Conservation (phyloP, 2,797 vertebrate genomes). For the Taeniopygia guttata region DNA sequence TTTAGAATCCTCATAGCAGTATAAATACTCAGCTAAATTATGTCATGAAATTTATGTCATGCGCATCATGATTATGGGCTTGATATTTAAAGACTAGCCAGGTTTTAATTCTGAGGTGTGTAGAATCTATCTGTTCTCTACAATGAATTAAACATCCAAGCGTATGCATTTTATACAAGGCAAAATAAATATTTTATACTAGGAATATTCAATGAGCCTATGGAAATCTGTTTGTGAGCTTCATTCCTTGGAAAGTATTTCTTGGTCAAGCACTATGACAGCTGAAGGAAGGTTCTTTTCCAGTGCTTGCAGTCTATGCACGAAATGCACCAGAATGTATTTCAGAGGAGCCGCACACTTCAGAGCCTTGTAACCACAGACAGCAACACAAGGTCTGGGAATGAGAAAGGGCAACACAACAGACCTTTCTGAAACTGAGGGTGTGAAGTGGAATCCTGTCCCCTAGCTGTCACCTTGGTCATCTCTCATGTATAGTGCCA, state of each 20-base stretch:
- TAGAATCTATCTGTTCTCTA: not conserved
- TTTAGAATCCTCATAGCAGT: not conserved
- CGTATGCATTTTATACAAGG: not conserved
- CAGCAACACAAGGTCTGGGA: not conserved
- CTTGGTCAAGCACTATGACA: not conserved
- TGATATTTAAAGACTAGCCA: not conserved
- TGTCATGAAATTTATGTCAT: not conserved
- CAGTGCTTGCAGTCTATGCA: not conserved
- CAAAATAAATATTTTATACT: not conserved
- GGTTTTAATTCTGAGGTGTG: not conserved
- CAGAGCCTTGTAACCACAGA: not conserved
- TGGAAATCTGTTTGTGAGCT: not conserved
- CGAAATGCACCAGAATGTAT: not conserved
- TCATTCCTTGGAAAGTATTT: not conserved
- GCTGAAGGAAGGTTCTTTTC: not conserved
- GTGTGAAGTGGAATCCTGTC: not conserved
- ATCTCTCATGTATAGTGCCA: fast-evolving
- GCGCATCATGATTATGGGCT: not conserved
- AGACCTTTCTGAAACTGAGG: not conserved
- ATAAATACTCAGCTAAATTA: not conserved
- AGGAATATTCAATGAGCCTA: not conserved
- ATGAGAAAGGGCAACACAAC: not conserved
- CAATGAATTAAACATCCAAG: not conserved
- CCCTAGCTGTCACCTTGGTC: not conserved
- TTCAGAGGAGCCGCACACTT: not conserved